A percentile compares a stretch with the other conserved stretches of the same genome.
Conservation (phyloP, 2,113 vertebrate genomes). For the Brienomyrus longianalis region DNA sequence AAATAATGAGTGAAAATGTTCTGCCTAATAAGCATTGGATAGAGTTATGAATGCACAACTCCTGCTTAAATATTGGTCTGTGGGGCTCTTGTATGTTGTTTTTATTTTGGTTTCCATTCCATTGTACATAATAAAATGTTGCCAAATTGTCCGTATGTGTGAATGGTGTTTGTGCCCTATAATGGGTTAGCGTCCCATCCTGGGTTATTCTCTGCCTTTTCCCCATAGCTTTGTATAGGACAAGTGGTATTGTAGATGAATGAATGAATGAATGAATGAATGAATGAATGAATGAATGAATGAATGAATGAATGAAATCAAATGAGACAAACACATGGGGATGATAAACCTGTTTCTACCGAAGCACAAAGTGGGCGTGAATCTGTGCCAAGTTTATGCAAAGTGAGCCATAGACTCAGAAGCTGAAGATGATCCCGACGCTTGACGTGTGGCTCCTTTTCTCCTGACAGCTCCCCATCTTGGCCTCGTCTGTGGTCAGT, state of each 20-base stretch:
- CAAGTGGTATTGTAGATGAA: neutral
- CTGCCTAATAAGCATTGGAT: neutral
- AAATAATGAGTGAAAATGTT: neutral
- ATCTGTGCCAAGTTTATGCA: neutral
- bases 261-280: neutral
- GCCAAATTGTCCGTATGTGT: neutral
- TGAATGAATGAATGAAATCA: neutral
- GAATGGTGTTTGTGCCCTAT: neutral
- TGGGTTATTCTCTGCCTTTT: neutral
- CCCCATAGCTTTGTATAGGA: neutral
- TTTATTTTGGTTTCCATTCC: neutral
- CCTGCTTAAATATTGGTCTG: neutral
- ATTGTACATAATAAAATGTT: neutral
- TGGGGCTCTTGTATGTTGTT: neutral
- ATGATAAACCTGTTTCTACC: neutral
- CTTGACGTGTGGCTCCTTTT: conserved; percentile 36
- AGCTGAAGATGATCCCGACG: neutral
- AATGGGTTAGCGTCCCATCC: neutral
- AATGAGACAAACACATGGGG: neutral
- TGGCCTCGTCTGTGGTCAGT: conserved; percentile 90
- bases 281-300: neutral
- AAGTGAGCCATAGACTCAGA: neutral
- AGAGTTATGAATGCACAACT: neutral
- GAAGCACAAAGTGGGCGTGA: neutral
- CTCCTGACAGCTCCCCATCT: conserved; percentile 77